phyloP scores from a whole-genome alignment of 2,888 invertebrate genomes.

The Petrophora chlorosata region DNA sequence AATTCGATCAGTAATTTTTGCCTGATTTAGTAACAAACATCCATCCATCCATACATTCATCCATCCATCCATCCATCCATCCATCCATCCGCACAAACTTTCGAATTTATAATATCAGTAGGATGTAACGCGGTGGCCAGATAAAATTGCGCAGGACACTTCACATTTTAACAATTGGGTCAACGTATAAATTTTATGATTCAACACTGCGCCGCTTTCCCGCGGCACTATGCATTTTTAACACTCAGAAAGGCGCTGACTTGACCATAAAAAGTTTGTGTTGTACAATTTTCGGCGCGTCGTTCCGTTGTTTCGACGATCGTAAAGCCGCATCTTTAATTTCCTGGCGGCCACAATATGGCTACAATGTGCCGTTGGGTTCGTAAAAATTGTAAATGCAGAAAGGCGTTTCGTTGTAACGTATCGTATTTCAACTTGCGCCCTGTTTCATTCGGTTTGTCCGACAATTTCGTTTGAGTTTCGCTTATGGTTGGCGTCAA shows the following conservation, averaged over 20 bases:
- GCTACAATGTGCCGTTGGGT: not conserved
- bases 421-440: too few relatives aligned
- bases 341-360: constrained; percentile 18
- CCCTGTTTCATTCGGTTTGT: too few relatives aligned
- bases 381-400: constrained; percentile 11
- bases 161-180: constrained; percentile 45
- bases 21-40: too few relatives aligned
- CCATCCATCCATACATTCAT: too few relatives aligned
- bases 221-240: constrained; percentile 44
- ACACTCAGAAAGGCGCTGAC: constrained; percentile 37
- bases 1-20: too few relatives aligned
- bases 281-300: constrained; percentile 25
- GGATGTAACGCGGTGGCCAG: not conserved
- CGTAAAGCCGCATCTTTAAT: constrained; percentile 25
- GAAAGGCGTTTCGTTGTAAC: not conserved
- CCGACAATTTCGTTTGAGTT: too few relatives aligned
- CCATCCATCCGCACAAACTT: too few relatives aligned
- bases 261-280: constrained; percentile 29
- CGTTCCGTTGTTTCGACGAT: constrained; percentile 9
- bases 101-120: too few relatives aligned
- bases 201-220: constrained; percentile 38
- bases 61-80: too few relatives aligned
- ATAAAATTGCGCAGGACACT: constrained; percentile 37
- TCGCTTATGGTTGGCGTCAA: too few relatives aligned
- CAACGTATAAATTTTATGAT: constrained; percentile 53